Evolutionary conservation across 1,140 invertebrate species (phyloP).

Genomic region (Hestina assimilis): DNA sequence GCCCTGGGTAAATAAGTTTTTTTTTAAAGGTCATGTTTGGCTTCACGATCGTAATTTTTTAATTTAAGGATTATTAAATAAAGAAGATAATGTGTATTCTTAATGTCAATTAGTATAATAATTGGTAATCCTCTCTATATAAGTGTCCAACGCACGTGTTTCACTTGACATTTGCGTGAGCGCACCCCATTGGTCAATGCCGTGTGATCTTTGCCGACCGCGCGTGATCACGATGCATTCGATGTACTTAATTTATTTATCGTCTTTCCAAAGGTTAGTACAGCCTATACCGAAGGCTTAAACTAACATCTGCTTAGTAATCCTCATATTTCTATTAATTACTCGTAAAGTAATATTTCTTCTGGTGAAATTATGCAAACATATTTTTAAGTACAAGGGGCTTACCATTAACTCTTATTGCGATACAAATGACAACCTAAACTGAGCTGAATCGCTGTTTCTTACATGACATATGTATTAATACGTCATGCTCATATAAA

Average conservation of each 20-base stretch:
- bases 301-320: slow-evolving; percentile 5
- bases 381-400: no score
- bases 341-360: background rate
- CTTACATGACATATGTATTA: no score
- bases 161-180: slow-evolving; percentile 63
- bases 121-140: slow-evolving; percentile 32
- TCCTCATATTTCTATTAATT: background rate
- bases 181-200: slow-evolving; percentile 54
- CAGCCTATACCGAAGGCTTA: slow-evolving; percentile 7
- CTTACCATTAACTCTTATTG: no score
- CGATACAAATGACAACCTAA: no score
- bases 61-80: no score
- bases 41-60: no score
- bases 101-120: background rate
- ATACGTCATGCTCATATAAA: no score
- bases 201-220: slow-evolving; percentile 51
- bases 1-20: no score
- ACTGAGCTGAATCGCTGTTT: no score
- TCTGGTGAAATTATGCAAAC: no score
- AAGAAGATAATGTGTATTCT: no score
- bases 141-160: slow-evolving; percentile 45
- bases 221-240: slow-evolving; percentile 28
- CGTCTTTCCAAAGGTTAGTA: slow-evolving; percentile 33
- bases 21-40: no score
- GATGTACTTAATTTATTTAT: slow-evolving; percentile 42